Conservation (phyloP, 2,888 invertebrate species). For the Linnaemya vulpina region DNA sequence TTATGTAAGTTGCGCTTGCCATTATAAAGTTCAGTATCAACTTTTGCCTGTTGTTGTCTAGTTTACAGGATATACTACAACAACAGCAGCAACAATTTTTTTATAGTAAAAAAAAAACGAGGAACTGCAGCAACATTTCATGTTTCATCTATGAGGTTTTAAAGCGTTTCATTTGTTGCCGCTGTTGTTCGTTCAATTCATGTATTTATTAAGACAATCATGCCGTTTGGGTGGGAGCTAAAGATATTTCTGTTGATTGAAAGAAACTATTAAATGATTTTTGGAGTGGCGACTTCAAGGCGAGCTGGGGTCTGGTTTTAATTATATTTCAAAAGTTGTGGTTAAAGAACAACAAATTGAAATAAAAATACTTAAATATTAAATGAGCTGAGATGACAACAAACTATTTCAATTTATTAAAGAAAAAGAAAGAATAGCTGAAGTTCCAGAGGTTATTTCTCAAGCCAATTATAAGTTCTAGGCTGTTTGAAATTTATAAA, state of each 20-base stretch:
- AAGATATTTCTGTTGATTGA: constrained; percentile 24
- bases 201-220: constrained; percentile 51
- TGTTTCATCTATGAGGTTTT: constrained; percentile 64
- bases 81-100: constrained; percentile 14
- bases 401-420: too few species aligned
- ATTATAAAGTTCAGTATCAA: constrained; percentile 70
- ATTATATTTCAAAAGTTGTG: too few species aligned
- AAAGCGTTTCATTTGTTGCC: constrained; percentile 42
- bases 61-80: constrained; percentile 68
- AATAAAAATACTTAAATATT: too few species aligned
- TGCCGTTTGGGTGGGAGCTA: constrained; percentile 8
- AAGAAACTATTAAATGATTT: neutral
- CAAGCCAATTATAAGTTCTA: too few species aligned
- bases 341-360: too few species aligned
- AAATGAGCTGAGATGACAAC: too few species aligned
- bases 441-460: too few species aligned
- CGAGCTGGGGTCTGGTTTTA: too few species aligned
- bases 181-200: constrained; percentile 55
- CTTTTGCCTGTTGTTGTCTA: constrained; percentile 69
- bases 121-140: constrained; percentile 59
- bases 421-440: too few species aligned
- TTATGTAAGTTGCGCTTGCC: constrained; percentile 65
- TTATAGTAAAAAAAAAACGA: neutral
- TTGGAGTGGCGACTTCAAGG: neutral
- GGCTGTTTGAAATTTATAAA: too few species aligned